Conservation (phyloP, 2,888 invertebrate species). For the Coremacera marginata region DNA sequence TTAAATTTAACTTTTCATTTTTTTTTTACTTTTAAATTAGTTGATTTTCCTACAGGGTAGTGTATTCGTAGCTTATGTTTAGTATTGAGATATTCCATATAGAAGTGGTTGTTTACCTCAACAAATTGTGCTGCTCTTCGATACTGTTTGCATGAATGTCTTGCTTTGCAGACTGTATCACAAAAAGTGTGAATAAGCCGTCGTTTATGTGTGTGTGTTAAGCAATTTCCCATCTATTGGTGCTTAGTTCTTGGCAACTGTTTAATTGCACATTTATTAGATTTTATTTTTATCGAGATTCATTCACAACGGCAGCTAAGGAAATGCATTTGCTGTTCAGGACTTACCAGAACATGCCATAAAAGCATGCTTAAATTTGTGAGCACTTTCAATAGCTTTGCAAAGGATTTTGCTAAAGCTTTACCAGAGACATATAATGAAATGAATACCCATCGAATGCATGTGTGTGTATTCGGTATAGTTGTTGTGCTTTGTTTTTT, state of each 20-base stretch:
- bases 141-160: neutral
- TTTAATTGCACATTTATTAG: constrained; percentile 24
- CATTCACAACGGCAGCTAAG: neutral
- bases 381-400: neutral
- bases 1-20: too few relatives aligned
- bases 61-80: neutral
- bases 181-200: neutral
- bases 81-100: neutral
- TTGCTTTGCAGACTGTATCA: neutral
- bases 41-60: too few relatives aligned
- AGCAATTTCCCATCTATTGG: neutral
- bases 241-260: neutral
- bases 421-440: neutral
- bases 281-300: neutral
- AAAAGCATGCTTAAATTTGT: neutral
- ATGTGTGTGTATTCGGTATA: too few relatives aligned
- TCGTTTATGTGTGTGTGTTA: neutral
- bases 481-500: neutral
- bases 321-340: neutral
- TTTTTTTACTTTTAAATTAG: too few relatives aligned
- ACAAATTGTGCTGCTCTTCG: neutral
- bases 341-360: neutral
- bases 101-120: neutral
- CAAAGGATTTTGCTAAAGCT: neutral
- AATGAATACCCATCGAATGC: neutral